Conservation (phyloP, 2,888 invertebrate species). For the Maniola hyperantus region DNA sequence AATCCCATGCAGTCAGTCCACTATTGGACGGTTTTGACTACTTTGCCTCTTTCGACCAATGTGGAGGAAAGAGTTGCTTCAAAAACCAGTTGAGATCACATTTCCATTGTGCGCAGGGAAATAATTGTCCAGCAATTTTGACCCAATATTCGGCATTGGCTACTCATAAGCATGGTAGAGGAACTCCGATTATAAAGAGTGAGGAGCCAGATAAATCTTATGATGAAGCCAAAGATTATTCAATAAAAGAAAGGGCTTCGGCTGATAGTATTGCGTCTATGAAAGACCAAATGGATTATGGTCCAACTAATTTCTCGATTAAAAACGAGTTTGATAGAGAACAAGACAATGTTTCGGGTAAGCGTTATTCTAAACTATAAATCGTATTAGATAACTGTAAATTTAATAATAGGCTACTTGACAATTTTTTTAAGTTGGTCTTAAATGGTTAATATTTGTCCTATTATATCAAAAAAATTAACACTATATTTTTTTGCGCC, state of each 20-base stretch:
- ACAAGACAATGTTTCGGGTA: slow-evolving; percentile 77
- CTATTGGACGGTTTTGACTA: slow-evolving; percentile 93
- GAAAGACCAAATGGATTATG: slow-evolving; percentile 65
- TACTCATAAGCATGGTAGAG: slow-evolving; percentile 78
- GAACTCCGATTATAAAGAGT: slow-evolving; percentile 71
- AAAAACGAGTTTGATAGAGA: slow-evolving; percentile 78
- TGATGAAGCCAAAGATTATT: slow-evolving; percentile 80
- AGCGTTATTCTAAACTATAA: slow-evolving; percentile 52
- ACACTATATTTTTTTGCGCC: no score
- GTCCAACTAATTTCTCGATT: slow-evolving; percentile 72
- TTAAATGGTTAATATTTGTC: no score
- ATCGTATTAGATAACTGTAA: neutral
- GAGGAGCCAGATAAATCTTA: slow-evolving; percentile 70
- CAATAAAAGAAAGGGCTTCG: slow-evolving; percentile 74
- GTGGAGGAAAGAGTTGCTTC: slow-evolving; percentile 76
- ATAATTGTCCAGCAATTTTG: slow-evolving; percentile 74
- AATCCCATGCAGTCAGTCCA: slow-evolving; percentile 92
- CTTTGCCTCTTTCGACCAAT: slow-evolving; percentile 83
- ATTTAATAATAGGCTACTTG: neutral
- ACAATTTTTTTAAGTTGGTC: no score
- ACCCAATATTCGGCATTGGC: slow-evolving; percentile 77
- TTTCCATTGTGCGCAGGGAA: slow-evolving; percentile 78
- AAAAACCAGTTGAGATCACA: slow-evolving; percentile 75
- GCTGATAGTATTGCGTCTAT: slow-evolving; percentile 68
- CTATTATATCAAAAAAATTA: no score